Conservation (phyloP, 2,113 vertebrate species). For the Parotia lawesii region DNA sequence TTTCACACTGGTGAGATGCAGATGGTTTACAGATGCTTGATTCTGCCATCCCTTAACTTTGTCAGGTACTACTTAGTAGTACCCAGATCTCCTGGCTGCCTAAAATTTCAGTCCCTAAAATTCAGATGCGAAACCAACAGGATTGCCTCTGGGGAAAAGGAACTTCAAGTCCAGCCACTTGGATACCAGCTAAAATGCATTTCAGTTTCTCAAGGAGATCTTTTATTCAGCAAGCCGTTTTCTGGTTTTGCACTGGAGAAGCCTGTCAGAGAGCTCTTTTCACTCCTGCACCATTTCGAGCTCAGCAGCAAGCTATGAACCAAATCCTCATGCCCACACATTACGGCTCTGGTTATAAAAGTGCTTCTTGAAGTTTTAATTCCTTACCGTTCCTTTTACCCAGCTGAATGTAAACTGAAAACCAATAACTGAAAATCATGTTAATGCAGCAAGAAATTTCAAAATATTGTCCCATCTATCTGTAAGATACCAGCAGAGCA, state of each 20-base stretch:
- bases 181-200: neutral
- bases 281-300: neutral
- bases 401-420: neutral
- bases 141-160: neutral
- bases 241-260: neutral
- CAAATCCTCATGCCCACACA: neutral
- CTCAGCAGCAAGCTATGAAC: neutral
- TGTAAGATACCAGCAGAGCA: neutral
- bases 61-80: neutral
- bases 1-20: neutral
- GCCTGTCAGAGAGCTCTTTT: neutral
- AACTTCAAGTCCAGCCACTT: neutral
- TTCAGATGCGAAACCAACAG: neutral
- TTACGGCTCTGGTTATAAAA: neutral
- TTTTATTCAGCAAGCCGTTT: neutral
- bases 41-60: neutral
- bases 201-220: neutral
- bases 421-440: neutral
- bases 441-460: neutral
- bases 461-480: neutral
- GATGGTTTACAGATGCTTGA: neutral
- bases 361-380: neutral
- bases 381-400: neutral
- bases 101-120: neutral
- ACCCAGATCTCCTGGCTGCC: neutral